phyloP scores from a whole-genome alignment of 2,113 vertebrate genomes.

The Labeo rohita region DNA sequence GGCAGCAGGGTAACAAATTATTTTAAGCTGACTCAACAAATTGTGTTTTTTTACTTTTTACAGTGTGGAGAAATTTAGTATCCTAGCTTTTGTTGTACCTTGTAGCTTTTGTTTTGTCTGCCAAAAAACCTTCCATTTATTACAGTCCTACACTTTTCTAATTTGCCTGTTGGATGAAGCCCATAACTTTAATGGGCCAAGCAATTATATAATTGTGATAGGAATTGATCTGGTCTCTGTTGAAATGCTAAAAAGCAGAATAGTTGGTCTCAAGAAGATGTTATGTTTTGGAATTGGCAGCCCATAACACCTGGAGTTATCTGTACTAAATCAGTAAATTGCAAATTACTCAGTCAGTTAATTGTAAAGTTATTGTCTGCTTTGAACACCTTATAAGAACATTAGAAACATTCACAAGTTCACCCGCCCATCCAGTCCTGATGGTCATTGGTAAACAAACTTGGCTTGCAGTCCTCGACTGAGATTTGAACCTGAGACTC shows the following conservation, averaged over 20 bases:
- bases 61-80: not conserved
- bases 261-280: not conserved
- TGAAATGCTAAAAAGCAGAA: not conserved
- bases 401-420: no score
- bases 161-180: not conserved
- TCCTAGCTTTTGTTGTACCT: not conserved
- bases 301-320: not conserved
- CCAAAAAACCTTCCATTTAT: not conserved
- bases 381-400: not conserved
- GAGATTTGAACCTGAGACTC: no score
- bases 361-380: not conserved
- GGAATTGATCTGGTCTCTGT: slow-evolving; percentile 22
- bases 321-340: not conserved
- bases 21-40: no score
- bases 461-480: no score
- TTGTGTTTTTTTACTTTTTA: no score
- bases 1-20: no score
- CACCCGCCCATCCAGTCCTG: no score
- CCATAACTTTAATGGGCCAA: not conserved
- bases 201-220: slow-evolving; percentile 44
- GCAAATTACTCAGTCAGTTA: not conserved
- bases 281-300: not conserved
- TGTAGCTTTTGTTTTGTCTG: not conserved
- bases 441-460: no score
- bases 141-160: not conserved